A percentile compares a stretch with the other conserved stretches of the same genome.
These are phyloP conservation scores for Lithodes maja DNA, from an alignment of 2,888 invertebrate species.

Conservation along the genomic window DNA sequence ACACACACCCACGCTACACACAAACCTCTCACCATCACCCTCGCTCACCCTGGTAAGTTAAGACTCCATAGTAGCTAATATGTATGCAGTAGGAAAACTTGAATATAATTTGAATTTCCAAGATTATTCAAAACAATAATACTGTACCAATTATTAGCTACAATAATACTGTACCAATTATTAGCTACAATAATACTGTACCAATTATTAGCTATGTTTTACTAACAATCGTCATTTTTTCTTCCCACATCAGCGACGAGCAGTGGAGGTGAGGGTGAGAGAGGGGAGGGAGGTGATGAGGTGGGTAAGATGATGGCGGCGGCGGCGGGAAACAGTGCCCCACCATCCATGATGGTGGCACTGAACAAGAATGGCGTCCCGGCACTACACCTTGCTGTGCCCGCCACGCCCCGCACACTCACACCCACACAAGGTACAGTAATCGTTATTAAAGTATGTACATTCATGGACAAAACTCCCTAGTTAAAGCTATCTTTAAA, in stretches of 20 bases:
- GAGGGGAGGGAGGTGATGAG: constrained; percentile 34
- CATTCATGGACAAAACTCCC: not conserved
- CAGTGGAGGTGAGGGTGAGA: constrained; percentile 20
- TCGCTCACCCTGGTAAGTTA: constrained; percentile 64
- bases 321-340: constrained; percentile 25
- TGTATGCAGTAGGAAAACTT: no score
- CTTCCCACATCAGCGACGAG: constrained; percentile 2
- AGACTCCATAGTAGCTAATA: not conserved
- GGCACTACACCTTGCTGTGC: constrained; percentile 65
- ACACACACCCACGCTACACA: constrained; percentile 36
- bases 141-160: no score
- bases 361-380: constrained; percentile 64
- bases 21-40: constrained; percentile 66
- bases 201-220: no score
- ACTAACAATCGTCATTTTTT: no score
- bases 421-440: constrained; percentile 46
- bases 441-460: no score
- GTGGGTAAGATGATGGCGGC: not conserved
- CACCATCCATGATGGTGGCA: constrained; percentile 54
- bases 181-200: no score
- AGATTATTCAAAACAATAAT: no score
- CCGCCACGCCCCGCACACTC: constrained; percentile 55
- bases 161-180: no score
- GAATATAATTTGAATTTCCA: no score
- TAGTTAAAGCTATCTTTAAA: no score